Evolutionary conservation across 92 coral and sea anemone genomes (phyloP).

Genomic region (Plumapathes pennacea): DNA sequence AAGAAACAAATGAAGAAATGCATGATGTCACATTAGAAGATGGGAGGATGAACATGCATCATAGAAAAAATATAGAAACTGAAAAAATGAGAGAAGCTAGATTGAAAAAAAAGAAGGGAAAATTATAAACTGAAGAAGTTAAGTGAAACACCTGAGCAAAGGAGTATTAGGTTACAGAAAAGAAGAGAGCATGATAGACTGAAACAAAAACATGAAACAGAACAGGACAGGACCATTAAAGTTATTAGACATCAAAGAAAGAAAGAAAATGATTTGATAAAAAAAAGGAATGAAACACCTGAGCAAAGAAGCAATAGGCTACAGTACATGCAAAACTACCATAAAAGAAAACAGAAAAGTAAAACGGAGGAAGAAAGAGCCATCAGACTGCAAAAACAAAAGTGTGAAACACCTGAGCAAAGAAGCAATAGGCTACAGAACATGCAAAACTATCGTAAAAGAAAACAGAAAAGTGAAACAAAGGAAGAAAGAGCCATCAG

Average conservation of each 20-base stretch:
- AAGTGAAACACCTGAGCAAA: neutral
- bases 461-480: neutral
- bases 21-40: neutral
- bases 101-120: neutral
- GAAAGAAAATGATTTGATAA: too few relatives aligned
- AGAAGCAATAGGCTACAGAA: neutral
- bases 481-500: neutral
- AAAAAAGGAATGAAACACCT: too few relatives aligned
- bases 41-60: neutral
- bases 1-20: neutral
- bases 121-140: neutral
- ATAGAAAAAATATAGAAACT: neutral
- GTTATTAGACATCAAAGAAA: neutral
- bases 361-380: neutral
- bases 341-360: neutral
- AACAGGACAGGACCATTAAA: neutral
- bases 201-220: too few relatives aligned
- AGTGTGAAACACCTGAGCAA: neutral
- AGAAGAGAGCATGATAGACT: too few relatives aligned
- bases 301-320: too few relatives aligned
- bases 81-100: neutral
- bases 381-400: neutral
- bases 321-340: too few relatives aligned
- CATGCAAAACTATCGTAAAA: neutral
- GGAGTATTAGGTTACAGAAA: neutral